A percentile compares a stretch with the other conserved stretches of the same genome.
phyloP scores from a whole-genome alignment of 2,113 vertebrate genomes.

The Daphoenositta chrysoptera region DNA sequence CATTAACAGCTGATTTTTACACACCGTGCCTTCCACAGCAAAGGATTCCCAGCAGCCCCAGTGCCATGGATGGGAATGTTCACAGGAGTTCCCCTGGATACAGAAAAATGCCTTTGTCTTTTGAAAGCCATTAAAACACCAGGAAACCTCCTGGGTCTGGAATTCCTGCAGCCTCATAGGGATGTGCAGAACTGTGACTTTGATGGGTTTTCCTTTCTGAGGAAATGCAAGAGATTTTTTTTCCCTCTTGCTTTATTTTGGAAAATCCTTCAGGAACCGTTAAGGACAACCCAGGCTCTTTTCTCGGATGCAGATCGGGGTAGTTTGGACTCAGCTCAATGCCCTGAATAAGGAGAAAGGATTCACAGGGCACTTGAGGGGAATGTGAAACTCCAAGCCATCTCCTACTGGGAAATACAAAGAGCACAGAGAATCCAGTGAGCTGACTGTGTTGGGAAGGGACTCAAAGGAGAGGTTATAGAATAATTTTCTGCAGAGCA shows the following conservation, averaged over 20 bases:
- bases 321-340: neutral
- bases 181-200: neutral
- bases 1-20: neutral
- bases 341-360: neutral
- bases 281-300: neutral
- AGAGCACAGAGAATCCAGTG: neutral
- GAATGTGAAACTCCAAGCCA: neutral
- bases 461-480: neutral
- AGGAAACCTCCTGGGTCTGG: neutral
- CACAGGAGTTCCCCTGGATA: neutral
- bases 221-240: neutral
- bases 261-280: neutral
- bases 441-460: neutral
- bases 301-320: neutral
- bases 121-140: neutral
- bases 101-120: neutral
- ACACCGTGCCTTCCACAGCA: neutral
- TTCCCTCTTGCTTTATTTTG: neutral
- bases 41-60: neutral
- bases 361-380: neutral
- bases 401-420: slow-evolving; percentile 1
- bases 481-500: neutral
- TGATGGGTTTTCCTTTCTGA: neutral
- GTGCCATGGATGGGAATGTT: neutral
- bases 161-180: neutral